Evolutionary conservation across 2,888 invertebrate species (phyloP).

Genomic region (Torymus auratus): DNA sequence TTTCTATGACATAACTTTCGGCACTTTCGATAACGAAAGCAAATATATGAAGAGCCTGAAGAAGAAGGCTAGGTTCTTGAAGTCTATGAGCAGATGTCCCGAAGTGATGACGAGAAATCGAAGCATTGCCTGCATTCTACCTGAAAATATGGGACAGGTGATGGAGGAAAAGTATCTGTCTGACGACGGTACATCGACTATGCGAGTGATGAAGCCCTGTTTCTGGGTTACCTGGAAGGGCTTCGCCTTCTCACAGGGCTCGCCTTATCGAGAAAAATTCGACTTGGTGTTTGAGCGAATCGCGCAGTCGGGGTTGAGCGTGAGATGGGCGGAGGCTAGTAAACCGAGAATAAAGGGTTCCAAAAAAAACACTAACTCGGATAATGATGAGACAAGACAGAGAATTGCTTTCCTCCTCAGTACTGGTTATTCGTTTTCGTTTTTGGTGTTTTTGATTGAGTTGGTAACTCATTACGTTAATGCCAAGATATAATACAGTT

Average conservation of each 20-base stretch:
- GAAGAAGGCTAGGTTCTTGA: neutral
- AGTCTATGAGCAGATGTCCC: neutral
- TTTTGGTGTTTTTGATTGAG: constrained; percentile 16
- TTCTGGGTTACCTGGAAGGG: constrained; percentile 53
- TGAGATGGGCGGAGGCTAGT: neutral
- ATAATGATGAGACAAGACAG: too few relatives aligned
- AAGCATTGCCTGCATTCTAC: constrained; percentile 13
- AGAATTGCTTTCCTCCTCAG: neutral
- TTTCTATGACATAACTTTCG: constrained; percentile 50
- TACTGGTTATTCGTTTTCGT: neutral
- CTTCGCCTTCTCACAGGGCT: constrained; percentile 47
- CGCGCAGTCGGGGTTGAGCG: constrained; percentile 38
- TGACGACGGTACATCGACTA: neutral
- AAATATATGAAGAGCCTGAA: constrained; percentile 1
- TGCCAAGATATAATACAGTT: neutral
- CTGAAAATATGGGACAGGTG: neutral
- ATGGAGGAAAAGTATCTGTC: neutral
- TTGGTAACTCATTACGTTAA: neutral
- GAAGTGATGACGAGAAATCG: constrained; percentile 11
- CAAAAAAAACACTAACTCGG: too few relatives aligned
- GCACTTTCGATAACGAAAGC: neutral
- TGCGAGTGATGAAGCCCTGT: constrained; percentile 48
- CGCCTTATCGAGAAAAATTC: constrained; percentile 53
- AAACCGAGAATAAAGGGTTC: too few relatives aligned
- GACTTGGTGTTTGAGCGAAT: constrained; percentile 39